Evolutionary conservation across 2,888 invertebrate genomes (phyloP), one percentile per base, ranked within the genome.

Genomic region (Papilio elwesi): DNA sequence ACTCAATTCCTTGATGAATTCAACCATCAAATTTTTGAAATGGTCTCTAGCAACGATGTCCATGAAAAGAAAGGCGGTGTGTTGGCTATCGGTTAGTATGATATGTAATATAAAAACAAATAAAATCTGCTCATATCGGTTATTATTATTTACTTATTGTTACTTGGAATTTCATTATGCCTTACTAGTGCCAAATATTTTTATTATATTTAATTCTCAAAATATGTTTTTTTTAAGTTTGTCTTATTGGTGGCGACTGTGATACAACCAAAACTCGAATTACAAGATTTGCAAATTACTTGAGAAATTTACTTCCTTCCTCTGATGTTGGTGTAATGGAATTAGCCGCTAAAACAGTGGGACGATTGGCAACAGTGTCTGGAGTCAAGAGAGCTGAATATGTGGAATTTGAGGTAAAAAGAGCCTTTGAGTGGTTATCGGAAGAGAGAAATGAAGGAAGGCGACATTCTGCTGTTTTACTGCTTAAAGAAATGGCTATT

Each of bases 51-150:
- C 80, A 96, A 96, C 63, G 98, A 99, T 87, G 96, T 97, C 51
- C 97, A 98, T 90, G 99, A 99, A 87, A 98, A 98, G 85, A 99
- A 98, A 91, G 99, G 99, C 74, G 99, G 98, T 70, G 98, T 99
- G 76, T 90, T 99, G 71, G 98, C 99, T 9, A 99, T 99, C 83
- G 96, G 97, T 97, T 89, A 86, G 80, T 78, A 74, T 64, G 68
- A 38, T 26, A 0, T 16, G 43, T 43, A 43, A 15, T 55, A 15
- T 64, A n/a, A 43, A 64, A 47, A 64, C 47, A 43, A 62, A n/a
- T 12, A 43, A 26, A 26, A 26, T 26, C 4, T 26, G 26, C 15
- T 47, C 12, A 38, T 59, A n/a, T 62, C 10, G 15, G 43, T 15
- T 43, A 62, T 43, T 43, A 12, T 36, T 7, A 36, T 6, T 36